Evolutionary conservation across 2,888 invertebrate genomes (phyloP), one percentile per base, ranked within the genome.

Genomic region (Scaptomyza reducta): DNA sequence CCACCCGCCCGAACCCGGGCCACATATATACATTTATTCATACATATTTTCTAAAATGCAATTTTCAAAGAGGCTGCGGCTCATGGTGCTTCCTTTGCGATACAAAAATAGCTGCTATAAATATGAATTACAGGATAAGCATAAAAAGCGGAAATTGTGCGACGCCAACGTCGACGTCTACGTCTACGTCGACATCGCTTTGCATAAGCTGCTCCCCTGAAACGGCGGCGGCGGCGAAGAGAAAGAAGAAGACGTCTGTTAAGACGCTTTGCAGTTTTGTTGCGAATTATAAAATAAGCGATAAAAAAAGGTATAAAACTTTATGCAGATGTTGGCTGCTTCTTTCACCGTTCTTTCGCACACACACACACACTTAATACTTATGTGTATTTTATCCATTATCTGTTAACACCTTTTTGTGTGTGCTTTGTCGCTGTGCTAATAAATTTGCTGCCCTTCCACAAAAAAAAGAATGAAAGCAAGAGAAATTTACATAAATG

Each of bases 51-150:
- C 1, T 16, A 40, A 40, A 84, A 83, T 88, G 84, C 75, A 88
- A 79, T 87, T 75, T 40, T 16, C 73, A 70, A 79, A 73, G 72
- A 81, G 61, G 69, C 59, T 59, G 61, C 70, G 70, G 83, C 82
- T 56, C 82, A 71, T 31, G 68, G 61, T 33, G 68, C 72, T 74
- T 65, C 82, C 64, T 63, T 31, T 18, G 53, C 72, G 77, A 71
- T 74, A 77, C 74, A 81, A 77, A 83, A 85, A 79, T 81, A 78
- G 83, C 81, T 77, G 82, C 87, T 88, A 87, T 90, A 90, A 89
- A 89, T 90, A 90, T 89, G 89, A 89, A 90, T 89, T 90, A 89
- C 90, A 83, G 90, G 89, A 90, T 89, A 90, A 89, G 89, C 89
- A 89, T 89, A 89, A 90, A 89, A 89, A 85, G 70, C 90, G 89